These are phyloP conservation scores for Plodia interpunctella DNA, from an alignment of 1,140 invertebrate species.

Conservation along the genomic window DNA sequence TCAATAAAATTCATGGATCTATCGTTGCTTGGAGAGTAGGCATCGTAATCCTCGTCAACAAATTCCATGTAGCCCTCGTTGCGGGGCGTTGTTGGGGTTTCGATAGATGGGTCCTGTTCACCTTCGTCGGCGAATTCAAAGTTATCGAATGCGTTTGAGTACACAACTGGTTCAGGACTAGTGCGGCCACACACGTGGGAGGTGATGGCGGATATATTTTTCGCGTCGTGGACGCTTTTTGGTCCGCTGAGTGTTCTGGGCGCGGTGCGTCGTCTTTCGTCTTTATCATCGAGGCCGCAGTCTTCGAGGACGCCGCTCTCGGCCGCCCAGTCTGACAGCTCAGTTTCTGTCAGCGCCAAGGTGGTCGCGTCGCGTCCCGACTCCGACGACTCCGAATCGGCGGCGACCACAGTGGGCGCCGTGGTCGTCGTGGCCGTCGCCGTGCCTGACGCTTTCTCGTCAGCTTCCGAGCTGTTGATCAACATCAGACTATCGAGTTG, in stretches of 20 bases:
- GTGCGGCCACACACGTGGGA: slow-evolving; percentile 56
- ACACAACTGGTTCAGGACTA: slow-evolving; percentile 48
- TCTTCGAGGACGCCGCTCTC: slow-evolving; percentile 87
- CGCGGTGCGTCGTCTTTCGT: slow-evolving; percentile 41
- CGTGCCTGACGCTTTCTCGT: slow-evolving; percentile 46
- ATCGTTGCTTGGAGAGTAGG: slow-evolving; percentile 60
- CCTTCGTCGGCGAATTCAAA: slow-evolving; percentile 69
- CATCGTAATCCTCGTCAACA: slow-evolving; percentile 60
- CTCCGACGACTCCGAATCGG: slow-evolving; percentile 70
- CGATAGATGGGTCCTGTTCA: slow-evolving; percentile 58
- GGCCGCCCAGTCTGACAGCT: slow-evolving; percentile 90
- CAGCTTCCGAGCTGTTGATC: slow-evolving; percentile 41
- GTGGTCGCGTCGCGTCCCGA: slow-evolving; percentile 81
- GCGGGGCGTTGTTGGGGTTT: slow-evolving; percentile 38
- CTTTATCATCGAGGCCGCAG: slow-evolving; percentile 68
- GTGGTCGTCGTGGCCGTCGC: slow-evolving; percentile 30
- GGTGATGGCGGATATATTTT: slow-evolving; percentile 52
- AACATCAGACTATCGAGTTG: slow-evolving; percentile 79
- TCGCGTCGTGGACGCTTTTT: slow-evolving; percentile 58
- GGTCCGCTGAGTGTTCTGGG: slow-evolving; percentile 55
- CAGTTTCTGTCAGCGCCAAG: slow-evolving; percentile 87
- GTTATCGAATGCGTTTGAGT: slow-evolving; percentile 58
- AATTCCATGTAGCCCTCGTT: slow-evolving; percentile 68
- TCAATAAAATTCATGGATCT: slow-evolving; percentile 78
- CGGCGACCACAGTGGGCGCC: slow-evolving; percentile 42